Evolutionary conservation across 1,140 invertebrate species (phyloP).

Genomic region (Eufriesea mexicana): DNA sequence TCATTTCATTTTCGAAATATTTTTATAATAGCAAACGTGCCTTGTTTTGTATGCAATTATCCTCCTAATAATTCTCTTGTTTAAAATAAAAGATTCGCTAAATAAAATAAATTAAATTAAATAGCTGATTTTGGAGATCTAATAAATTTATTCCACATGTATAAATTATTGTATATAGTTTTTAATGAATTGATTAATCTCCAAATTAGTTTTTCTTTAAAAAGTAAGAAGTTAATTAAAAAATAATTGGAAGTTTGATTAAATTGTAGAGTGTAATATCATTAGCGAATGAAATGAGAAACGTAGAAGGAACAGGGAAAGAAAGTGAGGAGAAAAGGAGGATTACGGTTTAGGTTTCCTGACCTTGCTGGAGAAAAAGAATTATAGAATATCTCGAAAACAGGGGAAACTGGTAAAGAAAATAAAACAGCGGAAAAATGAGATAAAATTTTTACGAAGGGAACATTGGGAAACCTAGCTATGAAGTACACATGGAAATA

Average conservation of each 20-base stretch:
- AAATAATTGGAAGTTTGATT: not conserved
- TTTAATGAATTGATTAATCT: too few relatives aligned
- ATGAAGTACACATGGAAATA: not conserved
- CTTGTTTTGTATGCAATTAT: too few relatives aligned
- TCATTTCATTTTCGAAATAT: too few relatives aligned
- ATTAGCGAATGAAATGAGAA: not conserved
- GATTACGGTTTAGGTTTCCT: not conserved
- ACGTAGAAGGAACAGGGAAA: not conserved
- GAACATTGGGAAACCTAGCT: not conserved
- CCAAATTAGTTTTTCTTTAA: too few relatives aligned
- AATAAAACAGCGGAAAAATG: not conserved
- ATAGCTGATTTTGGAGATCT: too few relatives aligned
- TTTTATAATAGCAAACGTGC: too few relatives aligned
- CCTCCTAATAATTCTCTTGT: too few relatives aligned
- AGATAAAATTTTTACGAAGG: not conserved
- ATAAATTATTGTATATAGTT: too few relatives aligned
- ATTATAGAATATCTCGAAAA: not conserved
- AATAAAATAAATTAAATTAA: too few relatives aligned
- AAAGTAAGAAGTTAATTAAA: not conserved
- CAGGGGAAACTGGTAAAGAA: not conserved
- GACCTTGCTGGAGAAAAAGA: not conserved
- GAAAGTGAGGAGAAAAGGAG: not conserved
- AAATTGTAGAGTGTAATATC: not conserved
- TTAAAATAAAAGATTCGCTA: too few relatives aligned
- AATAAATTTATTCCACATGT: too few relatives aligned